Percentiles rank a stretch among this genome's conserved stretches.
Conservation (phyloP, 2,888 invertebrate species). For the Pseudococcus longispinus region DNA sequence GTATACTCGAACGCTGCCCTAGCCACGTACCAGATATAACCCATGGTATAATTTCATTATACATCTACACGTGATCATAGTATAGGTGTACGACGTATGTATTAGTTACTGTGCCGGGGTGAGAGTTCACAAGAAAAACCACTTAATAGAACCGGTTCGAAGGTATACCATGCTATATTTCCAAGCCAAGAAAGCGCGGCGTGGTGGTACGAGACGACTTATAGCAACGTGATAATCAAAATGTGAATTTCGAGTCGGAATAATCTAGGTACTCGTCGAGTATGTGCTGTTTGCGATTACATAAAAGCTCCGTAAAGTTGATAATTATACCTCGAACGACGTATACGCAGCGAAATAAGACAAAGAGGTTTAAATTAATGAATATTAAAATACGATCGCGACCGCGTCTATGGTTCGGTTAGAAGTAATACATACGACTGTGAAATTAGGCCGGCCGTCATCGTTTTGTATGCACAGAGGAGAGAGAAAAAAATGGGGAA, state of each 20-base stretch:
- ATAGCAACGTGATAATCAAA: neutral
- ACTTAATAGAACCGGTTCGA: constrained; percentile 37
- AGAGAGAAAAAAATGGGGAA: neutral
- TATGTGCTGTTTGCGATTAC: neutral
- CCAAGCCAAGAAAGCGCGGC: neutral
- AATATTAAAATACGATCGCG: constrained; percentile 6
- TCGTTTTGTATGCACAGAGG: too few relatives aligned
- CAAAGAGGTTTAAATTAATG: neutral
- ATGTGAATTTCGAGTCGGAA: constrained; percentile 11
- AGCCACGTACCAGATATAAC: neutral
- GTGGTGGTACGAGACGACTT: neutral
- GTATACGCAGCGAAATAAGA: neutral
- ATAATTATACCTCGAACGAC: constrained; percentile 4
- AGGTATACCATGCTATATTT: neutral
- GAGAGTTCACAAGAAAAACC: constrained; percentile 51
- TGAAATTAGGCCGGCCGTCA: neutral
- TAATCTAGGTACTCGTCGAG: neutral
- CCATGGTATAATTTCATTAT: constrained; percentile 1
- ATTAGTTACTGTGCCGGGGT: constrained; percentile 35
- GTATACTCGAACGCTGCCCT: neutral
- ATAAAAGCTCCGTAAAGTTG: neutral
- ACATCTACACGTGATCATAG: neutral
- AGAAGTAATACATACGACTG: neutral
- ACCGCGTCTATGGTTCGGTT: too few relatives aligned
- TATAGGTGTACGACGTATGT: neutral